Base-by-base conservation (phyloP, 1,140 invertebrate genomes). In the Asobara japonica region DNA sequence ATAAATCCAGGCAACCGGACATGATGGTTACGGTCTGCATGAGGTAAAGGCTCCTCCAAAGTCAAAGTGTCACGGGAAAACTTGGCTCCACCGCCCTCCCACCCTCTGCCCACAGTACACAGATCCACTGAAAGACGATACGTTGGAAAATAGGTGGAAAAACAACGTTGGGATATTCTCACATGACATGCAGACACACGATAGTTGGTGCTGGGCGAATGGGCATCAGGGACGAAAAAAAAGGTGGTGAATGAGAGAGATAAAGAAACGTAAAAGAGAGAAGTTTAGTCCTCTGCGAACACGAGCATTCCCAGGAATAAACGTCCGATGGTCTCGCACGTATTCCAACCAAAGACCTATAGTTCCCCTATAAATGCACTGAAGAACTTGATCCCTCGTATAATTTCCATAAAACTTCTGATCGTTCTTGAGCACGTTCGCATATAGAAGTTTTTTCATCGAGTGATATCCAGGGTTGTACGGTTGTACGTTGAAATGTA, bases 371-470 rank as follows among this genome's bases (percentile, higher is more conserved):
- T 73, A 69, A 68, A 71, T 64, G 69, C 45, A 29, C 33, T 13
- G 51, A 60, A 69, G 74, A 72, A 72, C 66, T 75, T 70, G 70
- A 75, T 75, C 74, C 71, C 70, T 75, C 74, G 71, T 75, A 75
- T 75, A 75, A 72, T 75, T 75, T 75, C 71, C 74, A 75, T 75
- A 75, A 70, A 75, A 75, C 71, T 75, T 72, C 65, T 70, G 73
- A 72, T 72, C 69, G 73, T 75, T 72, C 62, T 72, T 72, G 71
- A 72, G 67, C 66, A 65, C 74, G 48, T 66, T 72, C 70, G 48
- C 33, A 69, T 29, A 60, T 65, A 51, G 62, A 62, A 75, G 66
- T 75, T 72, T 70, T 67, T 62, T 70, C 69, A 62, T 56, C 51
- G 51, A 18, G 18, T 30, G 60, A 62, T 62, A 62, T 62, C 60